These are phyloP conservation scores for Pseudomugil gertrudae DNA, from an alignment of 2,797 vertebrate species.

Conservation along the genomic window DNA sequence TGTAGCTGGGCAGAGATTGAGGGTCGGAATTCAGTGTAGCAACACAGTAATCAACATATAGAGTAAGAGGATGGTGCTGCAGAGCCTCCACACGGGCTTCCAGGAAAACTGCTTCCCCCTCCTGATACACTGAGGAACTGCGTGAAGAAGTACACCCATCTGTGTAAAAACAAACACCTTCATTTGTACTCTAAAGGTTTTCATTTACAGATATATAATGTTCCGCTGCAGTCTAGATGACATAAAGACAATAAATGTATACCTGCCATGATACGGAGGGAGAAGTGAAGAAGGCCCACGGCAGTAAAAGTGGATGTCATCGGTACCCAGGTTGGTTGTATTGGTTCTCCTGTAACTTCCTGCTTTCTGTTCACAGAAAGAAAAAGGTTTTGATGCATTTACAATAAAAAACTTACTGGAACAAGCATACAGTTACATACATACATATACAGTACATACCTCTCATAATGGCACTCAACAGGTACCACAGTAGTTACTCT, in stretches of 20 bases:
- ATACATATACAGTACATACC: constrained; percentile 30
- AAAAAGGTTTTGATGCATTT: background rate
- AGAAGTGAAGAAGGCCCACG: constrained; percentile 64
- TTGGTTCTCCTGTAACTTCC: constrained; percentile 48
- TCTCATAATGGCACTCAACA: constrained; percentile 67
- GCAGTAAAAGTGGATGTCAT: constrained; percentile 64
- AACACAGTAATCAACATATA: constrained; percentile 60
- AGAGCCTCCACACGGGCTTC: constrained; percentile 58
- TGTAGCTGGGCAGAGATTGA: constrained; percentile 54
- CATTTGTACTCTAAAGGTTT: background rate
- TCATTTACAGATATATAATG: background rate
- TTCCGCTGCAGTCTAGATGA: background rate
- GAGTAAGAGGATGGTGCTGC: constrained; percentile 38
- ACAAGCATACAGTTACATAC: too few relatives aligned
- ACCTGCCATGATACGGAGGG: constrained; percentile 59
- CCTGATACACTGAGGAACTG: constrained; percentile 64
- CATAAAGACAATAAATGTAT: constrained; percentile 11
- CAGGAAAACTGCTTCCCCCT: constrained; percentile 70
- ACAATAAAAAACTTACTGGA: background rate
- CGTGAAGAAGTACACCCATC: constrained; percentile 31
- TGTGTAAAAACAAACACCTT: constrained; percentile 3
- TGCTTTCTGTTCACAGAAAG: constrained; percentile 48
- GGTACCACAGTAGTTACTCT: constrained; percentile 42
- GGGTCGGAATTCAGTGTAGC: constrained; percentile 49
- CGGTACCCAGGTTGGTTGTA: constrained; percentile 67